Base-by-base conservation (phyloP, 2,113 vertebrate species). In the Pogonocichla stellata region DNA sequence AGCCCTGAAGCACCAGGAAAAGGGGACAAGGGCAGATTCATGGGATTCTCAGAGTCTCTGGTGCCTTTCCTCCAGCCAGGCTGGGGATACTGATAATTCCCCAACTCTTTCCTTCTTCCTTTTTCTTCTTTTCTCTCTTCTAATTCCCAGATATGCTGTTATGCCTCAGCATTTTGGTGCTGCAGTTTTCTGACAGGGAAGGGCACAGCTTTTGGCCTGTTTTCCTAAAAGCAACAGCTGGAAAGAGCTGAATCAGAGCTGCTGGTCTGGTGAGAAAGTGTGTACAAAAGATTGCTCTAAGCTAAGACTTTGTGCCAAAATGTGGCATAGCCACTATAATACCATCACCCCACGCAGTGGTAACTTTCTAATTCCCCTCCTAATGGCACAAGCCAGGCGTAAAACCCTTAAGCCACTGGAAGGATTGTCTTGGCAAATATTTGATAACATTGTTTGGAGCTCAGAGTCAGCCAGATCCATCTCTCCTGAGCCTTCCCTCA, bases 11-110 rank as follows among this genome's bases (percentile, higher is more conserved):
- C 16, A 86, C 28, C 79, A 95, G 88, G 82, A 78, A 80, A 62
- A 90, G 62, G 62, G 48, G 79, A 80, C 93, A 92, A 91, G 88
- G 66, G 92, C 79, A 90, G 58, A 94, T 53, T 51, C 34, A 24
- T 86, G 86, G 42, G 62, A 94, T 75, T 43, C 79, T 69, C 8
- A 3, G 74, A 67, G 69, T 67, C 24, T 90, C 78, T 69, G 0
- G 0, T 92, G 79, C 79, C 67, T 54, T 88, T 80, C 80, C 42
- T 36, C 45, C 67, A 73, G 62, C 42, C 74, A 51, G 23, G 13
- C 66, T 93, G 86, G 12, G 51, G 56, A n/a, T 48, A 17, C 12
- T 65, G 79, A 73, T 38, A 90, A 77, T 28, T 88, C 45, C 28
- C 40, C 12, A 23, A 16, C 62, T 84, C 51, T 40, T 16, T 90